A percentile compares a stretch with the other conserved stretches of the same genome.
Evolutionary conservation across 2,888 invertebrate genomes (phyloP).

Genomic region (Magallana nippona): DNA sequence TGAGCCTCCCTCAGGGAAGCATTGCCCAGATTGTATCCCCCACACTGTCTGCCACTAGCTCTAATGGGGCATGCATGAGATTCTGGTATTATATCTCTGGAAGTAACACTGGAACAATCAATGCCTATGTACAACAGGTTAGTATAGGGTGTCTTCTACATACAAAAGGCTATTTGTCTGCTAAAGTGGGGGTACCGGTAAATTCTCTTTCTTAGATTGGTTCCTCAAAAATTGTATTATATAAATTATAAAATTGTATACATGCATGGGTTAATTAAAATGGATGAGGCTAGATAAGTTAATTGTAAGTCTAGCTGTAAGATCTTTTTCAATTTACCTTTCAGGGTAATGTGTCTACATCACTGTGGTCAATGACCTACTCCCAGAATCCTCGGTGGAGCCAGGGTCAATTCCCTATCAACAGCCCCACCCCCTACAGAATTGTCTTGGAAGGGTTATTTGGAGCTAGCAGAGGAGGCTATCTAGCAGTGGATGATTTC

Average conservation of each 20-base stretch:
- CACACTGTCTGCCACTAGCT: slow-evolving; percentile 61
- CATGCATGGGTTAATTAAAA: too few relatives aligned
- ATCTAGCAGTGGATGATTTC: slow-evolving; percentile 73
- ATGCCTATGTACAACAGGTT: slow-evolving; percentile 59
- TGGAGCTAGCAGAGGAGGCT: slow-evolving; percentile 59
- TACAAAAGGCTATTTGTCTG: too few relatives aligned
- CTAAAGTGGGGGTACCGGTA: too few relatives aligned
- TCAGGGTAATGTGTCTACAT: slow-evolving; percentile 53
- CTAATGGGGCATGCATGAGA: slow-evolving; percentile 59
- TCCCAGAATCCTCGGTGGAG: slow-evolving; percentile 59
- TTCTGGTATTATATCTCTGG: slow-evolving; percentile 69
- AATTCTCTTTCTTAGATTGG: too few relatives aligned
- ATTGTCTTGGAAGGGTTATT: slow-evolving; percentile 63
- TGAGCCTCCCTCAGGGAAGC: slow-evolving; percentile 83
- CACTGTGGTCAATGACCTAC: slow-evolving; percentile 63
- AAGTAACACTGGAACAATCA: slow-evolving; percentile 57
- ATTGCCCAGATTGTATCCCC: slow-evolving; percentile 81
- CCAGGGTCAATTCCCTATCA: slow-evolving; percentile 68
- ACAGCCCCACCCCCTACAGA: slow-evolving; percentile 61
- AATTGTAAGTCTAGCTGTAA: too few relatives aligned
- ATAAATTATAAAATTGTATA: too few relatives aligned
- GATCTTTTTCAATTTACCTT: not conserved
- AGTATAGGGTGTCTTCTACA: slow-evolving; percentile 18
- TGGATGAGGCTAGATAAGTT: too few relatives aligned
- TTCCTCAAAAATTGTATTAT: too few relatives aligned